Evolutionary conservation across 2,797 vertebrate genomes (phyloP).

Genomic region (Echiichthys vipera): DNA sequence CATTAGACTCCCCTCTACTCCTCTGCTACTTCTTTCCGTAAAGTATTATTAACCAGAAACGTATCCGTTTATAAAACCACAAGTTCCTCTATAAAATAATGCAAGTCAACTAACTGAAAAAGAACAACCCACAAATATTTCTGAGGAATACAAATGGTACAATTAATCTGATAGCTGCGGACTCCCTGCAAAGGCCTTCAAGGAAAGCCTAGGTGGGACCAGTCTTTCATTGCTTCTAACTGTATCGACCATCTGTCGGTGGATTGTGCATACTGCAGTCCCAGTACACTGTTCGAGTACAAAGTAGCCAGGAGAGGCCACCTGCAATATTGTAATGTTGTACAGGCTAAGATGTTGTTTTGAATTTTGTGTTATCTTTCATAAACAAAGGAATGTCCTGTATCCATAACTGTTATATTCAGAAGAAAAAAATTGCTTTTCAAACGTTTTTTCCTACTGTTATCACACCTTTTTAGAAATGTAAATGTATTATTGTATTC

Average conservation of each 20-base stretch:
- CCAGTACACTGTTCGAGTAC: conserved; percentile 11
- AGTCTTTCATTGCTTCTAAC: conserved; percentile 11
- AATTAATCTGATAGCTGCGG: conserved; percentile 9
- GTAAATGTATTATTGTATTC: neutral
- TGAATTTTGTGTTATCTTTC: no score
- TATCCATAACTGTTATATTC: neutral
- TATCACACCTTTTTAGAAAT: conserved; percentile 2
- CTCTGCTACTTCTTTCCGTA: neutral
- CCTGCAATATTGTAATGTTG: conserved; percentile 1
- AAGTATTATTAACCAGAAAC: neutral
- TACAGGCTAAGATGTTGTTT: neutral
- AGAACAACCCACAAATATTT: neutral
- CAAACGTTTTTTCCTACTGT: neutral
- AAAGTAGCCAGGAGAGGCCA: conserved; percentile 13
- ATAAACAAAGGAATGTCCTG: neutral
- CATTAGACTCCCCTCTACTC: neutral
- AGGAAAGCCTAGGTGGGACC: neutral
- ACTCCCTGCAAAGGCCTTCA: conserved; percentile 3
- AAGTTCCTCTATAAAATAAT: neutral
- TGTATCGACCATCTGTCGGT: conserved; percentile 42
- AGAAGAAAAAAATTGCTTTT: neutral
- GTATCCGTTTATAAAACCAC: neutral
- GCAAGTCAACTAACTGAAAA: neutral
- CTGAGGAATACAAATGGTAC: conserved; percentile 8
- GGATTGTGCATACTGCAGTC: conserved; percentile 18